Conservation (phyloP, 2,888 invertebrate species). For the Carpatolechia fugitivella region DNA sequence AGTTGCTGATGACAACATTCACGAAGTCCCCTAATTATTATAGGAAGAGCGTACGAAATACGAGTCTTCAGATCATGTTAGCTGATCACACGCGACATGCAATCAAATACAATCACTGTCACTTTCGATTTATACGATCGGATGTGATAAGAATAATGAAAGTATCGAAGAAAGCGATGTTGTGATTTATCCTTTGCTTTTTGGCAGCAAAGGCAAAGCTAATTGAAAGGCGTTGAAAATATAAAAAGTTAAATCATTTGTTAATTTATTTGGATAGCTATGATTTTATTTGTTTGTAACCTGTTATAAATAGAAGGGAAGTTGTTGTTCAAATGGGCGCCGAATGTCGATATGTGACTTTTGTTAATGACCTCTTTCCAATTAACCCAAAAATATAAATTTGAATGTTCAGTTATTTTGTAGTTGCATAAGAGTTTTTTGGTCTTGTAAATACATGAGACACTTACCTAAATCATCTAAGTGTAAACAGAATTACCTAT, state of each 20-base stretch:
- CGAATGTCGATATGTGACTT: no score
- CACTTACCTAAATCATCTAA: no score
- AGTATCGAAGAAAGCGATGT: constrained; percentile 1
- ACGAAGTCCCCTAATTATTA: not conserved
- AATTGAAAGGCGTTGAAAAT: not conserved
- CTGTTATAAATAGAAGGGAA: no score
- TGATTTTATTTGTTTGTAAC: no score
- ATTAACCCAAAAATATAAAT: not conserved
- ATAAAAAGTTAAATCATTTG: no score
- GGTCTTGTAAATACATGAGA: no score
- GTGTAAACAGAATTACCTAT: not conserved
- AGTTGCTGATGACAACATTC: not conserved
- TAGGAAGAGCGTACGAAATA: not conserved
- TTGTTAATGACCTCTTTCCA: no score
- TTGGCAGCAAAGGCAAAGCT: not conserved
- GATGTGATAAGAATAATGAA: constrained; percentile 4
- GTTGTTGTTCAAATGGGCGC: no score
- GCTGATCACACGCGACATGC: not conserved
- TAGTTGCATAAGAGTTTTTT: no score
- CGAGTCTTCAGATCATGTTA: not conserved
- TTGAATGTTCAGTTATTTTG: no score
- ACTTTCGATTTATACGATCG: constrained; percentile 29
- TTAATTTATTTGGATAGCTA: no score
- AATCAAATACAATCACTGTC: constrained; percentile 27
- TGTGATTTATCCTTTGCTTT: not conserved